Conservation (phyloP, 2,888 invertebrate genomes). For the Idaea straminata region DNA sequence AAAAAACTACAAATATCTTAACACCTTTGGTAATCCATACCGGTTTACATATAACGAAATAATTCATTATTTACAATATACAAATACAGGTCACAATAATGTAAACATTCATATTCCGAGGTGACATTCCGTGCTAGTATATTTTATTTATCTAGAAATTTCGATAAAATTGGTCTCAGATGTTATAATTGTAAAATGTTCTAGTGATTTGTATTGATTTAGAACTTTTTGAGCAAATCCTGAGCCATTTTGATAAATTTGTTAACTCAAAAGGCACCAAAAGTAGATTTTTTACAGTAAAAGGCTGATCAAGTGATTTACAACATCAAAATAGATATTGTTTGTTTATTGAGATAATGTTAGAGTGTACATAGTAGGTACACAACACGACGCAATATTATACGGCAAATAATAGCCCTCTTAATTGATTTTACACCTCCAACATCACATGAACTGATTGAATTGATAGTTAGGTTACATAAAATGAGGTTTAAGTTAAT, state of each 20-base stretch:
- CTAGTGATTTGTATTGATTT: constrained; percentile 2
- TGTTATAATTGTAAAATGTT: neutral
- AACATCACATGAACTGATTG: too few species aligned
- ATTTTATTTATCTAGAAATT: neutral
- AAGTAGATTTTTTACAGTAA: too few species aligned
- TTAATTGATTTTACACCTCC: too few species aligned
- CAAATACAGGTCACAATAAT: constrained; percentile 58
- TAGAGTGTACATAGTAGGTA: too few species aligned
- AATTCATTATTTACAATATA: constrained; percentile 50
- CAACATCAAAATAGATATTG: too few species aligned
- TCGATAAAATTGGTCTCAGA: constrained; percentile 2
- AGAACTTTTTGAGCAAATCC: constrained; percentile 13
- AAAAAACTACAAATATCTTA: constrained; percentile 71
- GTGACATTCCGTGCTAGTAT: neutral
- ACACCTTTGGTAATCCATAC: constrained; percentile 77
- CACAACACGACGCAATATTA: too few species aligned
- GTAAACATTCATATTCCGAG: constrained; percentile 33
- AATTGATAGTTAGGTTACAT: constrained; percentile 37
- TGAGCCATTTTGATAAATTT: constrained; percentile 3
- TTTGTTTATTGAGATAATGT: too few species aligned
- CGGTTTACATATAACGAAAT: constrained; percentile 67
- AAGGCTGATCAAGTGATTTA: too few species aligned
- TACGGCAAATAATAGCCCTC: too few species aligned
- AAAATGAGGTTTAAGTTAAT: constrained; percentile 64
- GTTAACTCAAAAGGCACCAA: too few species aligned